phyloP scores from a whole-genome alignment of 2,797 vertebrate species.

The Cygnus olor region DNA sequence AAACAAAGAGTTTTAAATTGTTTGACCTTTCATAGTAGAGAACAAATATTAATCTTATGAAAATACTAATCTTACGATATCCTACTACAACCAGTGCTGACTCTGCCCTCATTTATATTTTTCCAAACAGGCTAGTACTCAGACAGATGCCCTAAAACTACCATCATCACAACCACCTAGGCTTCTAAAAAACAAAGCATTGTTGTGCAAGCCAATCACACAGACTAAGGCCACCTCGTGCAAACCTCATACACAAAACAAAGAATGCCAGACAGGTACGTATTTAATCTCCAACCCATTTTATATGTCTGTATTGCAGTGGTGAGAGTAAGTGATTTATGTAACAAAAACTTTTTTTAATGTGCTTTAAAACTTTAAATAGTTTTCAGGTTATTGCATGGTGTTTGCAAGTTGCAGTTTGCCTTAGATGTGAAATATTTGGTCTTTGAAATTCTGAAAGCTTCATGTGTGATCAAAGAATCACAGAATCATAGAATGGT shows the following conservation, averaged over 20 bases:
- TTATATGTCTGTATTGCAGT: not conserved
- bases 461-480: not conserved
- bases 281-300: not conserved
- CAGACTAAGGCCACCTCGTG: conserved; percentile 95
- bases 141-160: conserved; percentile 86
- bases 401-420: not conserved
- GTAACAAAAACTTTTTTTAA: not conserved
- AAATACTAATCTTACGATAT: not conserved
- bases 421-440: not conserved
- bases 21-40: not conserved
- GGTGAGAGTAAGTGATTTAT: not conserved
- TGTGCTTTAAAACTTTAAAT: not conserved
- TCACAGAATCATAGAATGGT: no score
- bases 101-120: not conserved
- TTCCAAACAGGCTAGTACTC: conserved; percentile 84
- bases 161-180: conserved; percentile 81
- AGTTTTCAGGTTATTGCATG: not conserved
- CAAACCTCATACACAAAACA: conserved; percentile 88
- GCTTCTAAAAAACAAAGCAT: conserved; percentile 95
- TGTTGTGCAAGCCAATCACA: conserved; percentile 93
- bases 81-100: not conserved
- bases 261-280: conserved; percentile 91
- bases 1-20: not conserved
- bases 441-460: not conserved
- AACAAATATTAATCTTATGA: not conserved